phyloP scores from a whole-genome alignment of 2,888 invertebrate genomes.

The Geotrupes spiniger region DNA sequence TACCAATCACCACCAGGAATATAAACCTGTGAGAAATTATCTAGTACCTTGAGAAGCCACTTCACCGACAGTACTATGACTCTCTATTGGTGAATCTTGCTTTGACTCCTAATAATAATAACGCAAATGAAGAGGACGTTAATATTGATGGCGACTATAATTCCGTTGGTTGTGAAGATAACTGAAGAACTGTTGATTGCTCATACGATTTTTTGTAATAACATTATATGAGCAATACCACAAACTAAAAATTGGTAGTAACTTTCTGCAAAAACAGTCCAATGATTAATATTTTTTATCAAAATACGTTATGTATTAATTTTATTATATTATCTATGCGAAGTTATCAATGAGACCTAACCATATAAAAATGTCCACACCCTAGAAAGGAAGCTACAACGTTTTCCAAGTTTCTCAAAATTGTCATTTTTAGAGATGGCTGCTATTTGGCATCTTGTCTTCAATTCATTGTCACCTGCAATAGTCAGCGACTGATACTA shows the following conservation, averaged over 20 bases:
- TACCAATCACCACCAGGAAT: neutral
- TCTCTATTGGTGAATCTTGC: slow-evolving; percentile 3
- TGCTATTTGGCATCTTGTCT: neutral
- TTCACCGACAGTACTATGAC: neutral
- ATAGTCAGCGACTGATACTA: no score
- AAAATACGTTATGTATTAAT: neutral
- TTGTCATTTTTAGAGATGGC: slow-evolving; percentile 1
- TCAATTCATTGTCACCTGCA: no score
- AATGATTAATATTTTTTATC: neutral
- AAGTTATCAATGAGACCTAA: neutral
- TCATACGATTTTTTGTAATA: neutral
- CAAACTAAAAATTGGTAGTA: neutral
- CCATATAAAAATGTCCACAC: slow-evolving; percentile 2
- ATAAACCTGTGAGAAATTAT: neutral
- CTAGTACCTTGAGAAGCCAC: neutral
- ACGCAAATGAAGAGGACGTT: neutral
- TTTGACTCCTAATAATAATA: slow-evolving; percentile 1
- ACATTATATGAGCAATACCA: neutral
- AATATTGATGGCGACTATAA: neutral
- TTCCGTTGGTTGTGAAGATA: neutral
- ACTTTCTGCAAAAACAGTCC: neutral
- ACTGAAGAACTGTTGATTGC: neutral
- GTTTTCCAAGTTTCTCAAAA: slow-evolving; percentile 4
- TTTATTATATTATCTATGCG: neutral
- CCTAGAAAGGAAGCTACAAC: slow-evolving; percentile 1